phyloP scores from a whole-genome alignment of 2,888 invertebrate species.

The Nomada fabriciana region DNA sequence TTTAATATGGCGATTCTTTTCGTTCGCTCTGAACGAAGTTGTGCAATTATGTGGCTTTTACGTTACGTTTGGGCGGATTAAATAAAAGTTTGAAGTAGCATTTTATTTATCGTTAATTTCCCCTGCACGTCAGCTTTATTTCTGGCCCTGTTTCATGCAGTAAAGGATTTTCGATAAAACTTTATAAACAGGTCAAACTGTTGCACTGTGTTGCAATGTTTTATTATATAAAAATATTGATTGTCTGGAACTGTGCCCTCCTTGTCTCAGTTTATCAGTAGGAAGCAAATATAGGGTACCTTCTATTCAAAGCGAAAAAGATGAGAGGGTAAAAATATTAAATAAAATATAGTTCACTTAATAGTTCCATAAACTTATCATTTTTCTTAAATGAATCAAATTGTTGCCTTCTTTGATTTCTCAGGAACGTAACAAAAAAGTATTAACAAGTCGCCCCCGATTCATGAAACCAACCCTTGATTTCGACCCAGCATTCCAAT shows the following conservation, averaged over 20 bases:
- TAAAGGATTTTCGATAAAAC: constrained; percentile 21
- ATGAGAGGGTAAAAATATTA: too few relatives aligned
- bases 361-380: too few relatives aligned
- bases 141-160: constrained; percentile 5
- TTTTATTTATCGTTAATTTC: constrained; percentile 22
- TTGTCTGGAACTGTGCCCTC: background rate
- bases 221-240: constrained; percentile 20
- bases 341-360: too few relatives aligned
- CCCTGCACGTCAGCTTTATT: constrained; percentile 15
- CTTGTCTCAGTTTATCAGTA: background rate
- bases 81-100: constrained; percentile 6
- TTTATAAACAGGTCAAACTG: constrained; percentile 2
- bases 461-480: too few relatives aligned
- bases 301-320: background rate
- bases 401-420: too few relatives aligned
- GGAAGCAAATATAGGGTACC: background rate
- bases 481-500: too few relatives aligned
- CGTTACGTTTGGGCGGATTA: background rate
- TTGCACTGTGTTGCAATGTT: constrained; percentile 12
- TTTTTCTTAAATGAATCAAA: too few relatives aligned
- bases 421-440: too few relatives aligned
- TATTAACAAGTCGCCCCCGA: too few relatives aligned
- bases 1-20: background rate
- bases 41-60: background rate
- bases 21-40: background rate